Evolutionary conservation across 2,888 invertebrate species (phyloP), one percentile per base, ranked within the genome.

Genomic region (Bombyx huttoni): DNA sequence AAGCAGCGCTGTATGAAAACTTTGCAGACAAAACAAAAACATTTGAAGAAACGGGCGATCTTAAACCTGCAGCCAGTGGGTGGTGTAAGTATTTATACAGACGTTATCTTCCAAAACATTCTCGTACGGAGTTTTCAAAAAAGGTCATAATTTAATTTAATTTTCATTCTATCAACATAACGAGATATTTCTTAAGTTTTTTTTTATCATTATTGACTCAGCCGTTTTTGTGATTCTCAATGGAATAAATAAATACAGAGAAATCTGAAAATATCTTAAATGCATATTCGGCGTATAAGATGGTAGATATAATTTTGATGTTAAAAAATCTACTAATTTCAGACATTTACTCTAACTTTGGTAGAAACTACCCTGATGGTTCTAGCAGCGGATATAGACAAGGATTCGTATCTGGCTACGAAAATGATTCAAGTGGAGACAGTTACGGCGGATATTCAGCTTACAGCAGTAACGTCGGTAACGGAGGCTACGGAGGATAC

Each of bases 401-500:
- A 13, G 50, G 48, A 40, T 58, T 58, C 49, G 56, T 54, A 6
- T 48, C 56, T 8, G 57, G 58, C 34, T 59, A 61, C 34, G 58
- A 62, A 24, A 48, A 49, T 10, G 35, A 40, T 40, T n/a, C 14
- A 49, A 13, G 46, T n/a, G 47, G 8, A n/a, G 51, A 47, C n/a
- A 49, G 49, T n/a, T 56, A 53, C 52, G 52, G 54, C 7, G 7
- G 57, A 56, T 34, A 55, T 57, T 45, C 34, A 13, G 58, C 58
- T 3, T 53, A 54, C 33, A 55, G 53, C 33, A 56, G 54, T 8
- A 57, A 61, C 52, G 59, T 61, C 48, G 83, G 78, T 3, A 70
- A 78, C 51, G 81, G 80, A 5, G 90, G 91, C 5, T 91, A 91
- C 60, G 91, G 91, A 1, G 91, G 91, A 2, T 90, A 89, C 58